phyloP scores from a whole-genome alignment of 2,888 invertebrate species.

The Hetaerina titia region DNA sequence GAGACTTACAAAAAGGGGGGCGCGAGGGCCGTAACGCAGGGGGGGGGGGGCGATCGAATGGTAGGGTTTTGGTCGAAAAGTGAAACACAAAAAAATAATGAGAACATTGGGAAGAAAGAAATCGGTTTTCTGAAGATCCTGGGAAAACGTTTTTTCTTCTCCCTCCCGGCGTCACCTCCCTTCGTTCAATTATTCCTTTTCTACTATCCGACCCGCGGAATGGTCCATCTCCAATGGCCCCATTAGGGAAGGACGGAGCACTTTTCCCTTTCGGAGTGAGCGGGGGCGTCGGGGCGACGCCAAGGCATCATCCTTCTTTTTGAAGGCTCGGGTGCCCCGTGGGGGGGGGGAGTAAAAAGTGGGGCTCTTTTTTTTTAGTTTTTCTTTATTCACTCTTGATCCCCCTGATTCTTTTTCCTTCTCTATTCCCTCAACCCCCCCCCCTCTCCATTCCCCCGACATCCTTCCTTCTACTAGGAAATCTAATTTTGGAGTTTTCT shows the following conservation, averaged over 20 bases:
- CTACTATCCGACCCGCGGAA: background rate
- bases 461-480: background rate
- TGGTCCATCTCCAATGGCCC: slow-evolving; percentile 10
- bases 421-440: background rate
- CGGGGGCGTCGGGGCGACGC: background rate
- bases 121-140: background rate
- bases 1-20: background rate
- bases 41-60: background rate
- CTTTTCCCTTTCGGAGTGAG: background rate
- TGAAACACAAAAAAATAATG: no score
- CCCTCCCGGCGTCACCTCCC: background rate
- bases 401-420: background rate
- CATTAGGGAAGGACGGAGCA: background rate
- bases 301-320: background rate
- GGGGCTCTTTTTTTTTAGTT: background rate
- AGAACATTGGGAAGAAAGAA: background rate
- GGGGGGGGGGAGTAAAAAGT: background rate
- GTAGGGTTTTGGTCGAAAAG: background rate
- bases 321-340: background rate
- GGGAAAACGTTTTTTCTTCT: background rate
- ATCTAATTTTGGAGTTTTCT: slow-evolving; percentile 50
- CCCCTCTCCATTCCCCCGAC: background rate
- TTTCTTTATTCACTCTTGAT: background rate
- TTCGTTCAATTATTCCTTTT: background rate
- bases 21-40: background rate